Percentiles rank a stretch among this genome's conserved stretches.
Evolutionary conservation across 2,113 vertebrate genomes (phyloP).

Genomic region (Excalfactoria chinensis): DNA sequence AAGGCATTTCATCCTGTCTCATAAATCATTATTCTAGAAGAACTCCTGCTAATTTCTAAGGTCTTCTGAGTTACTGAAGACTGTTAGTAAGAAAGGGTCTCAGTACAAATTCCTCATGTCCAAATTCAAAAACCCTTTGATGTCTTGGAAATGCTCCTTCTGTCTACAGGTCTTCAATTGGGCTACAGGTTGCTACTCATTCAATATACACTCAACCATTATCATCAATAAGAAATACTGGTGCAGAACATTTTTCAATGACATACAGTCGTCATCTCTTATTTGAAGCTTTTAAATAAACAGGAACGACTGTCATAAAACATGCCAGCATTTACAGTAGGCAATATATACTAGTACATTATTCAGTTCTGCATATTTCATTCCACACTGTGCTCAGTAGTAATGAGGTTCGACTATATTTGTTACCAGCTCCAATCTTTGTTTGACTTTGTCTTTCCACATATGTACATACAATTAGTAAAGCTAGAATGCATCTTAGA

Average conservation of each 20-base stretch:
- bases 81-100: background rate
- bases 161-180: background rate
- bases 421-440: background rate
- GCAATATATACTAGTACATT: background rate
- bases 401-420: background rate
- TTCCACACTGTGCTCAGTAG: background rate
- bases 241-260: background rate
- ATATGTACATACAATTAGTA: background rate
- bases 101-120: background rate
- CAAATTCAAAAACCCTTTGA: background rate
- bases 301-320: background rate
- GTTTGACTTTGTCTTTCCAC: background rate
- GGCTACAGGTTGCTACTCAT: background rate
- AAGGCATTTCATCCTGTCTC: background rate
- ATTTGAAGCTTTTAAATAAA: background rate
- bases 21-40: background rate
- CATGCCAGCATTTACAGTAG: background rate
- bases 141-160: rapidly evolving
- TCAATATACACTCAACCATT: background rate
- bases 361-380: background rate
- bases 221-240: background rate
- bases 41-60: background rate
- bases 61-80: background rate
- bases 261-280: background rate
- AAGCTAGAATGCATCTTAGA: background rate